Evolutionary conservation across 2,797 vertebrate species (phyloP).

Genomic region (Tenualosa ilisha): DNA sequence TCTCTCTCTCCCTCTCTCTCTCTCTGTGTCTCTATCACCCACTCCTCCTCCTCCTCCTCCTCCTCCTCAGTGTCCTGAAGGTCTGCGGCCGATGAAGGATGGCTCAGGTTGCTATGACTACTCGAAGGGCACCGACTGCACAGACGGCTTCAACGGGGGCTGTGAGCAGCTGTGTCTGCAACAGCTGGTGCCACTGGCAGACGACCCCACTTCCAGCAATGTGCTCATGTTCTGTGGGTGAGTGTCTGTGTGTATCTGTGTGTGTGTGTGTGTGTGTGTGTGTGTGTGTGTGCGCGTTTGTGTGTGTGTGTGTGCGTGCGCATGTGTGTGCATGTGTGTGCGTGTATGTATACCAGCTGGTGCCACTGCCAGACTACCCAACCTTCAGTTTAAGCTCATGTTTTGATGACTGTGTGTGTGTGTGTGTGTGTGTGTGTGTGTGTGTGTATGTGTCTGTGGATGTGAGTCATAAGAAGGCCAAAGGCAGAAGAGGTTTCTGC

Average conservation of each 20-base stretch:
- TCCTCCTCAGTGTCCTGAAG: conserved; percentile 85
- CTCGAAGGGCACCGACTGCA: conserved; percentile 95
- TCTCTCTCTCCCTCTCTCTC: background rate
- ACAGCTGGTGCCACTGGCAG: conserved; percentile 87
- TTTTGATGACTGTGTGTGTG: background rate
- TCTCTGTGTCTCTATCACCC: conserved; percentile 24
- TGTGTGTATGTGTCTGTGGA: background rate
- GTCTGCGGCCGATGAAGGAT: conserved; percentile 95
- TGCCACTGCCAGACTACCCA: too few species aligned
- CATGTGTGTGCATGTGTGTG: conserved; percentile 31
- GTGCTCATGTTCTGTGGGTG: conserved; percentile 99
- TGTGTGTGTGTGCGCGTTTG: background rate
- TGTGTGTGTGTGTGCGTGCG: conserved; percentile 34
- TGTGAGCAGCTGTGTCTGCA: conserved; percentile 98
- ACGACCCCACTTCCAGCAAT: conserved; percentile 88
- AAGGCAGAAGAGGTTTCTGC: background rate
- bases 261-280: conserved; percentile 53
- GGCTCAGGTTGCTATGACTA: conserved; percentile 97
- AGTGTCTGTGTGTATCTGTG: conserved; percentile 66
- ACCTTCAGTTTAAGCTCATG: too few species aligned
- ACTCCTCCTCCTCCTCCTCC: conserved; percentile 29
- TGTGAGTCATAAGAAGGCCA: background rate
- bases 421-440: background rate
- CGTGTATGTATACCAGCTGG: background rate
- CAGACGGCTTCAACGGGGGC: conserved; percentile 95